phyloP scores from a whole-genome alignment of 2,113 vertebrate species.

The Garra rufa region DNA sequence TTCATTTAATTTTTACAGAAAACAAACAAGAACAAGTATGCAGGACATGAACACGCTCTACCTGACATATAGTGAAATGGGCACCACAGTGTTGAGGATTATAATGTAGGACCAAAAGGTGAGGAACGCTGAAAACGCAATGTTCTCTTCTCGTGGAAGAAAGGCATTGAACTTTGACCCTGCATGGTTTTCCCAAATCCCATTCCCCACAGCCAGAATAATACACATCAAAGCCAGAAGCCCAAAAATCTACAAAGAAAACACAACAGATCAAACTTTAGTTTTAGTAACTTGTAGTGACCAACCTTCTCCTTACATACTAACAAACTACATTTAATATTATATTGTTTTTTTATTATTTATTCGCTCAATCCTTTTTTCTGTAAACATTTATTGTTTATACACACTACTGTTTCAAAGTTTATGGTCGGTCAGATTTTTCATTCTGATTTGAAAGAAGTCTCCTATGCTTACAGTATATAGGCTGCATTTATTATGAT shows the following conservation, averaged over 20 bases:
- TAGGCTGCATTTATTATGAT: no score
- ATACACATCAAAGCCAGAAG: slow-evolving; percentile 87
- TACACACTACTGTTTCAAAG: neutral
- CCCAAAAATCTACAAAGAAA: slow-evolving; percentile 84
- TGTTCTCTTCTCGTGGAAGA: slow-evolving; percentile 80
- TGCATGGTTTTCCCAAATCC: slow-evolving; percentile 83
- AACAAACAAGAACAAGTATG: slow-evolving; percentile 17
- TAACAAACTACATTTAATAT: neutral
- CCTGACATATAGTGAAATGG: slow-evolving; percentile 98
- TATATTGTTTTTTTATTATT: neutral
- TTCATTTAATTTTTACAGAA: slow-evolving; percentile 62
- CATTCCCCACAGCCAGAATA: slow-evolving; percentile 87
- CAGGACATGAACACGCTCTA: slow-evolving; percentile 42
- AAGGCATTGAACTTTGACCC: slow-evolving; percentile 86
- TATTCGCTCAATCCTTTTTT: neutral
- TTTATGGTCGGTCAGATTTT: no score
- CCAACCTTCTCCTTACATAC: neutral
- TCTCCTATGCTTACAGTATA: no score
- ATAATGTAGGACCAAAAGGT: slow-evolving; percentile 98
- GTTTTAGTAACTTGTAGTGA: neutral
- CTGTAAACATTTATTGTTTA: neutral
- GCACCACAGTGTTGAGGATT: slow-evolving; percentile 96
- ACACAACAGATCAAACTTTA: neutral
- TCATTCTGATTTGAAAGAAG: no score
- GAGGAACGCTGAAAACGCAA: slow-evolving; percentile 82